phyloP scores from a whole-genome alignment of 2,797 vertebrate genomes.

The Austrolebias charrua region DNA sequence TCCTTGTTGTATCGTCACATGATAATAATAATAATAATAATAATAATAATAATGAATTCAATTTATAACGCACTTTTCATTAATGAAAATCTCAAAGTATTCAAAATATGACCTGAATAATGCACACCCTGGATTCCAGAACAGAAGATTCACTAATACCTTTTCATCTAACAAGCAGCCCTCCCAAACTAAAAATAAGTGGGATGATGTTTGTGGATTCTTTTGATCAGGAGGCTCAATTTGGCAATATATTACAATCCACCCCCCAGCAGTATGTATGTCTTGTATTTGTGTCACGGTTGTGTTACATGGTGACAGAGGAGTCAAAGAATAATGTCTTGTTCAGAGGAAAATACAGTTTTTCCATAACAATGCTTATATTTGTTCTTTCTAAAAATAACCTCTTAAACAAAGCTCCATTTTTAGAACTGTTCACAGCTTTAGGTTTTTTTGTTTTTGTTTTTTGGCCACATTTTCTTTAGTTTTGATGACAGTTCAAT shows the following conservation, averaged over 20 bases:
- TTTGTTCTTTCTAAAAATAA: too few species aligned
- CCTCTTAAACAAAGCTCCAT: too few species aligned
- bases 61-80: too few species aligned
- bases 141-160: conserved; percentile 39
- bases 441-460: too few species aligned
- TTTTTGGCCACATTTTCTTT: too few species aligned
- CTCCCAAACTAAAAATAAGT: conserved; percentile 20
- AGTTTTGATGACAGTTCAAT: too few species aligned
- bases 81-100: too few species aligned
- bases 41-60: too few species aligned
- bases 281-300: conserved; percentile 15
- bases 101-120: neutral
- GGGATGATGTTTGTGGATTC: neutral
- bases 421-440: too few species aligned
- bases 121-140: conserved; percentile 8
- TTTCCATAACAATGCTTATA: too few species aligned
- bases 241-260: neutral
- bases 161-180: conserved; percentile 9
- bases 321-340: neutral
- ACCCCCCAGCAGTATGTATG: conserved; percentile 11
- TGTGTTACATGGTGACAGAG: neutral
- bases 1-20: conserved; percentile 17
- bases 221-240: neutral
- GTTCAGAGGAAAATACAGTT: too few species aligned
- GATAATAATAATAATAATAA: too few species aligned